Percentiles rank a stretch among this genome's conserved stretches.
Conservation (phyloP, 2,797 vertebrate species). For the Acomys russatus region DNA sequence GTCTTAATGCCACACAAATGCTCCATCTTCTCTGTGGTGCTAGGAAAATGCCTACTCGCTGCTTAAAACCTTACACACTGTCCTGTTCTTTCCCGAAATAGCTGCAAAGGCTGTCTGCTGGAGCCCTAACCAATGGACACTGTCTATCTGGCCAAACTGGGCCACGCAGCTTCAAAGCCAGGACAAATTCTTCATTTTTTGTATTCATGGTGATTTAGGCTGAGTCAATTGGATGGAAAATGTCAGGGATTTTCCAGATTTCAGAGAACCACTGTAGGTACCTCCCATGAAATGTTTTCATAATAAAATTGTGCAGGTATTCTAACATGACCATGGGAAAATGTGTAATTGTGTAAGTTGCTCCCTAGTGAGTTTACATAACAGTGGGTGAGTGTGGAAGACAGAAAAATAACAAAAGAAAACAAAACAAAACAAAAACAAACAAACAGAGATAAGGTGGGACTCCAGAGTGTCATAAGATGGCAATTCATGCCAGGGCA, state of each 20-base stretch:
- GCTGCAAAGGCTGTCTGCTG: not conserved
- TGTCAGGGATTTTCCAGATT: constrained; percentile 34
- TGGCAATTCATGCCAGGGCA: not conserved
- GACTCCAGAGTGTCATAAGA: not conserved
- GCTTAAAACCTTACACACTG: not conserved
- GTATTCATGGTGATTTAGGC: constrained; percentile 24
- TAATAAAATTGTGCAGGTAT: not conserved
- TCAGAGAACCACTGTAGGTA: constrained; percentile 33
- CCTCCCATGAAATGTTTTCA: not conserved
- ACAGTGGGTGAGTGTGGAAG: not conserved
- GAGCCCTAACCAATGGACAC: not conserved
- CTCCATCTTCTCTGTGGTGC: not conserved
- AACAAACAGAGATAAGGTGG: not conserved
- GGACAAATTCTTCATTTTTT: constrained; percentile 39
- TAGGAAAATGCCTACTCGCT: not conserved
- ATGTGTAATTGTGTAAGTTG: not conserved
- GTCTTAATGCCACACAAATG: not conserved
- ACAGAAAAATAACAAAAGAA: not conserved
- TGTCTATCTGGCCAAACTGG: not conserved
- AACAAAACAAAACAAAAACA: no score
- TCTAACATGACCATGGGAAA: not conserved
- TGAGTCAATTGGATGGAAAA: constrained; percentile 44
- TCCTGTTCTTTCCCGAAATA: not conserved
- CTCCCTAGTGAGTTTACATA: not conserved
- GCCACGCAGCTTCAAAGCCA: constrained; percentile 3